Base-by-base conservation (phyloP, 1,140 invertebrate species). In the Drosophila setifemur region DNA sequence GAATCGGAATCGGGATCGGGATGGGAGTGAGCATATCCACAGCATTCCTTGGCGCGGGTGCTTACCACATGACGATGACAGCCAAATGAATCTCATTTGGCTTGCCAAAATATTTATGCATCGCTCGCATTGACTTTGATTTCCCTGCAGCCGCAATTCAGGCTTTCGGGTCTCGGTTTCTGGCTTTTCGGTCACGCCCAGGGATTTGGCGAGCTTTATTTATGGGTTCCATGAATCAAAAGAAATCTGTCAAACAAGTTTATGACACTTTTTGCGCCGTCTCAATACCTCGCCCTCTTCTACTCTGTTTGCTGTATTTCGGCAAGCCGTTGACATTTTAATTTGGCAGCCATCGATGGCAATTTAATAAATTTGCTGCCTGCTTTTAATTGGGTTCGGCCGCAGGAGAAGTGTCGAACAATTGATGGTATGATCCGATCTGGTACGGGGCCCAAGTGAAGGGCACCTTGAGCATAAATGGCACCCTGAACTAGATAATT, bases 61-160 rank as follows among this genome's bases (percentile, higher is more conserved):
- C 45, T 72, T 64, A 52, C 48, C 57, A 45, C 44, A 63, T 71
- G 75, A 81, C 53, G 76, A 57, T 79, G 79, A 83, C 79, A 83
- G 81, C 50, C 69, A 79, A 86, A 83, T 86, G 75, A 79, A 86
- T 79, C 74, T 79, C 79, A 83, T 83, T 86, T 86, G 77, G 77
- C 64, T 86, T 52, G 81, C 43, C 74, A 83, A 83, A 85, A 83
- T 83, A 83, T 83, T 83, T 83, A 83, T 83, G 79, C 81, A 79
- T 72, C 57, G 61, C 70, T 49, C 79, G 58, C 67, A 79, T 74
- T 85, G 73, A 68, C 79, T 74, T 79, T 85, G 79, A 85, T 83
- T 83, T 74, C 31, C 28, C 37, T 61, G 57, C 57, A 58, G 33
- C 29, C 21, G 49, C 35, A n/a, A n/a, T 39, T 66, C 19, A 11